Evolutionary conservation across 2,797 vertebrate species (phyloP).

Genomic region (Neosilurus mollespiculum): DNA sequence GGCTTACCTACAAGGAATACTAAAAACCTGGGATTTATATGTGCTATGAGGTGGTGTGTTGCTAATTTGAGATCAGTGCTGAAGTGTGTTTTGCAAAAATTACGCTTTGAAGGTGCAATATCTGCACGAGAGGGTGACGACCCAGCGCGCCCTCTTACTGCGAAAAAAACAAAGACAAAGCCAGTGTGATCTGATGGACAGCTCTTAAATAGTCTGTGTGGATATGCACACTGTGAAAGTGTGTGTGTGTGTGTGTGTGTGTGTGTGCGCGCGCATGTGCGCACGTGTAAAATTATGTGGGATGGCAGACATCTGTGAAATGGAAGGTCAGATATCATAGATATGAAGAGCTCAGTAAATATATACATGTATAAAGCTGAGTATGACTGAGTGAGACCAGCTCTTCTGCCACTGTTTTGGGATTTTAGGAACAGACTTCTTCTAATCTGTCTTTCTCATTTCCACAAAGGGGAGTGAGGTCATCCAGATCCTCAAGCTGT

Average conservation of each 20-base stretch:
- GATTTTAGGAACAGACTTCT: slow-evolving; percentile 48
- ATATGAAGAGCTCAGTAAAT: slow-evolving; percentile 34
- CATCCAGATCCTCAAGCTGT: slow-evolving; percentile 58
- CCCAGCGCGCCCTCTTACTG: slow-evolving; percentile 10
- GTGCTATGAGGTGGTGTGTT: background rate
- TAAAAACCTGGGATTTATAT: slow-evolving; percentile 64
- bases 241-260: background rate
- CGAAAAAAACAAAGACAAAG: slow-evolving; percentile 1
- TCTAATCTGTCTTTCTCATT: slow-evolving; percentile 16
- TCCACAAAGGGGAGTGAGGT: slow-evolving; percentile 63
- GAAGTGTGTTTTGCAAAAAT: background rate
- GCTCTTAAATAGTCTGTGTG: slow-evolving; percentile 41
- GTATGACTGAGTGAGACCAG: slow-evolving; percentile 56
- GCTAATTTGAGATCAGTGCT: slow-evolving; percentile 19
- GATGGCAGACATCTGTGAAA: background rate
- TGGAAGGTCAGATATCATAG: slow-evolving; percentile 18
- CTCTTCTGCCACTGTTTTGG: slow-evolving; percentile 53
- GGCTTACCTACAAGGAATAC: slow-evolving; percentile 68
- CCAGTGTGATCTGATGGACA: slow-evolving; percentile 26
- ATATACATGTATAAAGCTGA: slow-evolving; percentile 35
- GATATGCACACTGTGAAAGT: slow-evolving; percentile 32
- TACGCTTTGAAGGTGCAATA: slow-evolving; percentile 17
- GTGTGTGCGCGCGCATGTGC: background rate
- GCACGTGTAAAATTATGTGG: background rate
- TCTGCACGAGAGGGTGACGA: background rate